A percentile compares a stretch with the other conserved stretches of the same genome.
These are phyloP conservation scores for Pachyrhynchus sulphureomaculatus DNA, from an alignment of 1,140 invertebrate genomes.

Conservation along the genomic window DNA sequence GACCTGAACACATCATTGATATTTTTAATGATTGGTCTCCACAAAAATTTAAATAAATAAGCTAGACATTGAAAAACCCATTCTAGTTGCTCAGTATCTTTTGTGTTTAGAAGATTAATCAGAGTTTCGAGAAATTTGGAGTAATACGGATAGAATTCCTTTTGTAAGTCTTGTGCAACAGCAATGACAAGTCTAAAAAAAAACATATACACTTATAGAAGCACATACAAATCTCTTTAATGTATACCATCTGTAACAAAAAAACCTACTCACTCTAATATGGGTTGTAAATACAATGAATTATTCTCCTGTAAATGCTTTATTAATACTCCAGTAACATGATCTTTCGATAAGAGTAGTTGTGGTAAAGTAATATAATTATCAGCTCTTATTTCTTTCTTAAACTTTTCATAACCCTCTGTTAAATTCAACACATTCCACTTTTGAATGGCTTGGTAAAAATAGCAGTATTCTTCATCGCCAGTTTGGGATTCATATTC, in stretches of 20 bases:
- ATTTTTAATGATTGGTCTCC: conserved; percentile 79
- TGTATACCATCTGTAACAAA: no score
- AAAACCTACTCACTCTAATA: conserved; percentile 87
- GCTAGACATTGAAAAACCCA: conserved; percentile 80
- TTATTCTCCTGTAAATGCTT: conserved; percentile 72
- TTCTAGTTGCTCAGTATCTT: conserved; percentile 80
- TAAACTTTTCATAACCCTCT: conserved; percentile 75
- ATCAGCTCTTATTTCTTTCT: conserved; percentile 62
- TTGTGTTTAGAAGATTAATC: conserved; percentile 71
- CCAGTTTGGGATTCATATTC: conserved; percentile 63
- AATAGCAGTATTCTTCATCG: conserved; percentile 75
- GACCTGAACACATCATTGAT: conserved; percentile 71
- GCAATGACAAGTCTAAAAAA: conserved; percentile 77
- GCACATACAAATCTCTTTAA: conserved; percentile 2
- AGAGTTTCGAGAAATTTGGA: conserved; percentile 67
- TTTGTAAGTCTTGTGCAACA: conserved; percentile 79
- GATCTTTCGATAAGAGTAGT: conserved; percentile 74
- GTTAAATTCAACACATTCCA: conserved; percentile 85
- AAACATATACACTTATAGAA: conserved; percentile 7
- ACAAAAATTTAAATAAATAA: conserved; percentile 86
- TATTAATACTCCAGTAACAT: conserved; percentile 69
- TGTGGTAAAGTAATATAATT: conserved; percentile 77
- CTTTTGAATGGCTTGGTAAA: conserved; percentile 79
- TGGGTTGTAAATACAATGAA: conserved; percentile 71
- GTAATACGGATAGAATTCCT: conserved; percentile 85